A percentile compares a stretch with the other conserved stretches of the same genome.
Conservation (phyloP, 2,888 invertebrate genomes). For the Drosophila setosimentum region DNA sequence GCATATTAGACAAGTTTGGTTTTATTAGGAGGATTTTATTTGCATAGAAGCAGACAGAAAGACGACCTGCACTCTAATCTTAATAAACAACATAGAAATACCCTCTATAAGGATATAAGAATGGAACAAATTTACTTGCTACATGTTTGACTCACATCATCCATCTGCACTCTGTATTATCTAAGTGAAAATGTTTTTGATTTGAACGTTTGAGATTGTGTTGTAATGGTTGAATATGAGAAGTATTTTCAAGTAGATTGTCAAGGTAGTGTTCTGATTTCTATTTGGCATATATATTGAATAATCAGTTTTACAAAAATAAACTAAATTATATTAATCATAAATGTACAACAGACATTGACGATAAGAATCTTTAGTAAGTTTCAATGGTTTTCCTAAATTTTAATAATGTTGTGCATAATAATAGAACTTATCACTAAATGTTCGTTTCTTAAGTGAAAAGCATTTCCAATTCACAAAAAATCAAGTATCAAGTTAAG, state of each 20-base stretch:
- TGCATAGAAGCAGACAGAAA: background rate
- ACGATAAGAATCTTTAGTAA: too few species aligned
- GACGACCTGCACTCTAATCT: accelerated
- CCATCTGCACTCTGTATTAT: background rate
- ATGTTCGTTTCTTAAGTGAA: background rate
- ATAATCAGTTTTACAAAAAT: too few species aligned
- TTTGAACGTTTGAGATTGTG: background rate
- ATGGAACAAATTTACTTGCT: accelerated
- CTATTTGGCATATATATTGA: background rate
- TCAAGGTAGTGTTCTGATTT: background rate
- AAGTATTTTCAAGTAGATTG: background rate
- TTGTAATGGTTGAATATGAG: background rate
- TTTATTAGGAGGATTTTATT: background rate
- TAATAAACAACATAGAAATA: background rate
- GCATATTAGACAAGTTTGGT: background rate
- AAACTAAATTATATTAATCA: too few species aligned
- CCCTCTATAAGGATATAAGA: background rate
- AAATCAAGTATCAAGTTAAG: background rate
- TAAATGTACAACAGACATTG: too few species aligned
- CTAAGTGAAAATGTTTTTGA: background rate
- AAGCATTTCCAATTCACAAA: background rate
- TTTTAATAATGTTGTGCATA: too few species aligned
- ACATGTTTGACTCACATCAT: accelerated
- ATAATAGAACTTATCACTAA: background rate
- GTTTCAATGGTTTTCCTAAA: too few species aligned